A percentile compares a stretch with the other conserved stretches of the same genome.
Conservation (phyloP, 2,888 invertebrate species). For the Acrobasis suavella region DNA sequence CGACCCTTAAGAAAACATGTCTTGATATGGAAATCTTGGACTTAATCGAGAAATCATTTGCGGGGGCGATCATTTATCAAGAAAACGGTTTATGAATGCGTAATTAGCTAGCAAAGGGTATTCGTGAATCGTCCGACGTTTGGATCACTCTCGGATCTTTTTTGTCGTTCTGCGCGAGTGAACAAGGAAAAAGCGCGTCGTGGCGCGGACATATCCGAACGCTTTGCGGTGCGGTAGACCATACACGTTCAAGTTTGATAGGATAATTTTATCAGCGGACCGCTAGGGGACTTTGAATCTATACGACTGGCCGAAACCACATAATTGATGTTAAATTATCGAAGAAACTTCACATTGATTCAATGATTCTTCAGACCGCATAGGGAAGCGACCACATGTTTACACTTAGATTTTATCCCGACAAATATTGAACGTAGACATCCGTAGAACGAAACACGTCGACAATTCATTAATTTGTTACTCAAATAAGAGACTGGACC, state of each 20-base stretch:
- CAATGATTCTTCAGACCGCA: slow-evolving; percentile 20
- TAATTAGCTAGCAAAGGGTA: slow-evolving; percentile 64
- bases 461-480: slow-evolving; percentile 78
- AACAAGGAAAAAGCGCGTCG: slow-evolving; percentile 58
- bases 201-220: slow-evolving; percentile 59
- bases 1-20: slow-evolving; percentile 83
- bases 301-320: slow-evolving; percentile 45
- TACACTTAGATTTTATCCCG: slow-evolving; percentile 24
- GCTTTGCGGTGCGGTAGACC: slow-evolving; percentile 69
- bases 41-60: slow-evolving; percentile 79
- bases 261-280: slow-evolving; percentile 69
- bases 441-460: slow-evolving; percentile 55
- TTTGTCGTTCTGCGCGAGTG: slow-evolving; percentile 67
- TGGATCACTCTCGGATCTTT: slow-evolving; percentile 38
- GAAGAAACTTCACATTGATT: slow-evolving; percentile 19
- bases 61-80: slow-evolving; percentile 73
- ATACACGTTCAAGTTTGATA: slow-evolving; percentile 62
- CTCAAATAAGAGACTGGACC: slow-evolving; percentile 73
- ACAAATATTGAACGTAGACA: slow-evolving; percentile 46
- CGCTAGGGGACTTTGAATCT: slow-evolving; percentile 48
- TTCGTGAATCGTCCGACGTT: slow-evolving; percentile 40
- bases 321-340: slow-evolving; percentile 23
- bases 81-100: slow-evolving; percentile 69
- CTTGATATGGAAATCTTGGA: slow-evolving; percentile 81
- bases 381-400: background rate